Evolutionary conservation across 1,140 invertebrate species (phyloP).

Genomic region (Aphaenogaster rudis): DNA sequence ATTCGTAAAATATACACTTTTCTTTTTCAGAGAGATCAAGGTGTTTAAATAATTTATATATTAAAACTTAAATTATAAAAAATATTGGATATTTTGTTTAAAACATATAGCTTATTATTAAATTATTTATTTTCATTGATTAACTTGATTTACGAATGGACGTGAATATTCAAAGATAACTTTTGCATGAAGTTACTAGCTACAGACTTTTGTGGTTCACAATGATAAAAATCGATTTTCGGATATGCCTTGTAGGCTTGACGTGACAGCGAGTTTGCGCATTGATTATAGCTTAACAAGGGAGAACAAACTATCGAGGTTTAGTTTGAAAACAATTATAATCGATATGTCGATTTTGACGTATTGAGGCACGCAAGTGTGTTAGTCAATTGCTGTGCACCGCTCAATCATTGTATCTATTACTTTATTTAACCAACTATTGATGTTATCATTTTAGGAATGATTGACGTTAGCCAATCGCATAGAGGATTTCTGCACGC

Average conservation of each 20-base stretch:
- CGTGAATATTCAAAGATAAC: neutral
- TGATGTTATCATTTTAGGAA: constrained; percentile 26
- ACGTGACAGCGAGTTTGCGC: constrained; percentile 6
- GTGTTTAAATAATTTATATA: constrained; percentile 3
- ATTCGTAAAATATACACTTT: neutral
- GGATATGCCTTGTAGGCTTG: neutral
- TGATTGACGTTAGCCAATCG: constrained; percentile 42
- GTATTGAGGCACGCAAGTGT: constrained; percentile 17
- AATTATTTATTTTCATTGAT: neutral
- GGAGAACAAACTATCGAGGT: neutral
- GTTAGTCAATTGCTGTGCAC: neutral
- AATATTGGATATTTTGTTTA: neutral
- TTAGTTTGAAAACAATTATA: constrained; percentile 56
- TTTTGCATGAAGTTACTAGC: neutral
- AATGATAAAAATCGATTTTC: neutral
- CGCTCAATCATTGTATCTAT: constrained; percentile 46
- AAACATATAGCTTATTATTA: constrained; percentile 3
- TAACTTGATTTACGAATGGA: neutral
- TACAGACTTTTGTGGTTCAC: neutral
- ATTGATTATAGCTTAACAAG: constrained; percentile 46
- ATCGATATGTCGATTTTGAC: constrained; percentile 57
- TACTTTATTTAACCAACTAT: constrained; percentile 43
- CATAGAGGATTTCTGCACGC: neutral
- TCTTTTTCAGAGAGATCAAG: neutral
- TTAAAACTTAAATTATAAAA: neutral